These are phyloP conservation scores for Atherinosoma microstoma DNA, from an alignment of 2,797 vertebrate species.

Conservation along the genomic window DNA sequence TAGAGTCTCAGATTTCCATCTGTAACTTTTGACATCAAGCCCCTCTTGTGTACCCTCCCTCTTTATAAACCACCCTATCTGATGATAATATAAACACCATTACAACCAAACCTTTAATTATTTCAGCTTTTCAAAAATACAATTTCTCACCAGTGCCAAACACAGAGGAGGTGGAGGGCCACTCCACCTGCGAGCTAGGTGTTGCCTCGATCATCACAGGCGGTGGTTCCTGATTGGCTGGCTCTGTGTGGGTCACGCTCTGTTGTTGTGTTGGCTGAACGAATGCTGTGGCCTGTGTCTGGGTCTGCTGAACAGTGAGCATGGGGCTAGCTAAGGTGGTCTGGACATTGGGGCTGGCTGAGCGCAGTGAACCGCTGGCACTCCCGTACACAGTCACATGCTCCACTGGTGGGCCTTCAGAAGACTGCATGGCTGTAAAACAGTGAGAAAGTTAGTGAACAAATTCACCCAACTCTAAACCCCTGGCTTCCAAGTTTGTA, in stretches of 20 bases:
- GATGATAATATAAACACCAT: neutral
- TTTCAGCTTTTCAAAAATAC: neutral
- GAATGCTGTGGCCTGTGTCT: conserved; percentile 94
- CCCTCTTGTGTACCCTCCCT: too few species aligned
- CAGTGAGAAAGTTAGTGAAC: neutral
- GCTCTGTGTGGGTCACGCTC: conserved; percentile 89
- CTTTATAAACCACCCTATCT: neutral
- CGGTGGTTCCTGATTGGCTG: conserved; percentile 88
- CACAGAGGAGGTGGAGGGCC: conserved; percentile 91
- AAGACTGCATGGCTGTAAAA: conserved; percentile 89
- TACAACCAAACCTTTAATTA: neutral
- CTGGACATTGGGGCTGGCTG: conserved; percentile 97
- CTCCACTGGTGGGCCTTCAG: conserved; percentile 90
- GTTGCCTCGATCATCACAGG: conserved; percentile 88
- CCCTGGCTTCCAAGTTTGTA: neutral
- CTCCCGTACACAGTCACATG: conserved; percentile 95
- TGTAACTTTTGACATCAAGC: neutral
- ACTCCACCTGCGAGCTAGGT: conserved; percentile 90
- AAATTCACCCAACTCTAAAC: neutral
- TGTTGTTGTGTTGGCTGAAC: conserved; percentile 99
- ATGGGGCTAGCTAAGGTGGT: conserved; percentile 89
- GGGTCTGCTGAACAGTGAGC: conserved; percentile 89
- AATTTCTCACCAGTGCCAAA: conserved; percentile 90
- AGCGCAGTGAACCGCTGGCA: conserved; percentile 94
- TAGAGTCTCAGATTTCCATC: neutral